Percentiles rank a stretch among this genome's conserved stretches.
phyloP scores from a whole-genome alignment of 2,888 invertebrate genomes.

The Leucania comma region DNA sequence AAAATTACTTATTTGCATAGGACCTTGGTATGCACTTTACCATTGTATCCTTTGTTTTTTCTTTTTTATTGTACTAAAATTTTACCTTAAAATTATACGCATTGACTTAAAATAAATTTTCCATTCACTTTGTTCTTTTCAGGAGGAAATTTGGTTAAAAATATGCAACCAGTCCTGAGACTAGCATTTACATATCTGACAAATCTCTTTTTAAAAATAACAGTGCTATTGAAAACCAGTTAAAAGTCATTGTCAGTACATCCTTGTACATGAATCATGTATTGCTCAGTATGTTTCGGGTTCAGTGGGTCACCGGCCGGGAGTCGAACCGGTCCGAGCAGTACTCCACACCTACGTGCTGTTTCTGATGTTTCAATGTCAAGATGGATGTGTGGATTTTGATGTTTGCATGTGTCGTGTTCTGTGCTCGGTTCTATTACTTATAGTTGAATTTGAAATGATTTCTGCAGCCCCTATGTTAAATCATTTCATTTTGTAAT shows the following conservation, averaged over 20 bases:
- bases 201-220: conserved; percentile 38
- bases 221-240: conserved; percentile 49
- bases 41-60: conserved; percentile 23
- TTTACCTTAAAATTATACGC: background rate
- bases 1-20: conserved; percentile 44
- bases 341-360: conserved; percentile 63
- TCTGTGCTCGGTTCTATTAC: background rate
- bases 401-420: conserved; percentile 15
- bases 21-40: conserved; percentile 41
- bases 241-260: conserved; percentile 56
- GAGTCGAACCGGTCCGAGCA: conserved; percentile 71
- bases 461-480: background rate
- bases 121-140: conserved; percentile 2
- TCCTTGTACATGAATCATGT: conserved; percentile 65
- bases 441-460: background rate
- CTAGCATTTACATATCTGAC: conserved; percentile 24
- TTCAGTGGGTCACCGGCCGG: conserved; percentile 71
- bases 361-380: conserved; percentile 56
- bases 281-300: conserved; percentile 63
- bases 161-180: conserved; percentile 2
- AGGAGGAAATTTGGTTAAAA: background rate
- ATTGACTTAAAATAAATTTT: background rate
- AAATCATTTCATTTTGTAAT: no score
- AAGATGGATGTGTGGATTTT: conserved; percentile 38
- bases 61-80: conserved; percentile 17